Evolutionary conservation across 2,888 invertebrate species (phyloP).

Genomic region (Lepeophtheirus nordmannii): DNA sequence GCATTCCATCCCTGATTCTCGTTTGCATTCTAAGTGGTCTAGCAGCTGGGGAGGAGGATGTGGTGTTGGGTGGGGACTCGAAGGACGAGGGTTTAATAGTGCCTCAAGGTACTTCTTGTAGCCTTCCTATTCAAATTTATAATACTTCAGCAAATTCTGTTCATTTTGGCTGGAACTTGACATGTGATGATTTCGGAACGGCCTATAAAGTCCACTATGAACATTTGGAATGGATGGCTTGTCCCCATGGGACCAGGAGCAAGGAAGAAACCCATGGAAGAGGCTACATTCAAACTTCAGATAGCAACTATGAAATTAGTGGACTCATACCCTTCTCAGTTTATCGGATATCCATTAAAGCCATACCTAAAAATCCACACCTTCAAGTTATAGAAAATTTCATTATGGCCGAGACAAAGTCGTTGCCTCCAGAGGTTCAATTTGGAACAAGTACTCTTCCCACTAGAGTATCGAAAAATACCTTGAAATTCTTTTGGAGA

Average conservation of each 20-base stretch:
- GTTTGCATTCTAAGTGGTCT: no score
- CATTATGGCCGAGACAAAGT: background rate
- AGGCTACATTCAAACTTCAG: background rate
- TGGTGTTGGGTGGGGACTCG: no score
- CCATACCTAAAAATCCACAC: background rate
- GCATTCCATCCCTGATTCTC: no score
- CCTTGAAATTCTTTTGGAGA: background rate
- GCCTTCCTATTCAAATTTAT: background rate
- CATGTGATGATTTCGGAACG: background rate
- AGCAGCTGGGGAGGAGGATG: no score
- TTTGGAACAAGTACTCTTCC: background rate
- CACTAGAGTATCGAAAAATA: background rate
- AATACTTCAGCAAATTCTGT: background rate
- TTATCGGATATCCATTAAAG: background rate
- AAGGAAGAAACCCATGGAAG: background rate
- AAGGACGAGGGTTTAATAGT: no score
- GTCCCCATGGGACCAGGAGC: background rate
- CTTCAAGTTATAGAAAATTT: background rate
- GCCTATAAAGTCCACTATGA: background rate
- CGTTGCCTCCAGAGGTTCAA: background rate
- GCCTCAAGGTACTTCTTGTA: background rate
- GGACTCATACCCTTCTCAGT: background rate
- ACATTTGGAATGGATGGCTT: background rate
- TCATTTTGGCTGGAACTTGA: background rate
- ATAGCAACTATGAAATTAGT: background rate